Conservation (phyloP, 2,888 invertebrate genomes). For the Amphipyra tragopoginis region DNA sequence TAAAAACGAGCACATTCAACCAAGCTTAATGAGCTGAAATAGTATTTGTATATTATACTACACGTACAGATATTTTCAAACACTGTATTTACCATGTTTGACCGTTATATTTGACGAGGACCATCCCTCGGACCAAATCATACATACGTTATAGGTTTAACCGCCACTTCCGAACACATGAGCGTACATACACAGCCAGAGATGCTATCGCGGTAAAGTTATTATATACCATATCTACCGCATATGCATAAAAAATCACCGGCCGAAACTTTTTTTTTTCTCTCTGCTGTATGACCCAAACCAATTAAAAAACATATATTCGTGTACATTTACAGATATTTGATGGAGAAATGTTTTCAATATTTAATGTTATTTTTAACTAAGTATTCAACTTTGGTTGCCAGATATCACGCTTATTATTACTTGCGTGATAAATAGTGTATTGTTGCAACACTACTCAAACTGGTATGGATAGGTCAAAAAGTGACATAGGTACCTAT, state of each 20-base stretch:
- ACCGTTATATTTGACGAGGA: constrained; percentile 9
- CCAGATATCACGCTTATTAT: too few relatives aligned
- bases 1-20: neutral
- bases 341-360: too few relatives aligned
- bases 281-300: constrained; percentile 7
- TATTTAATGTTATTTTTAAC: too few relatives aligned
- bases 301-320: constrained; percentile 22
- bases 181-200: constrained; percentile 23
- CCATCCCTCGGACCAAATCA: constrained; percentile 16
- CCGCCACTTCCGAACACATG: constrained; percentile 50
- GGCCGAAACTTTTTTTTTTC: constrained; percentile 30
- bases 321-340: too few relatives aligned
- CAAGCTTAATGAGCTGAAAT: neutral
- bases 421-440: too few relatives aligned
- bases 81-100: neutral
- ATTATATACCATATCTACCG: constrained; percentile 60
- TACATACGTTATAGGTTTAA: constrained; percentile 21
- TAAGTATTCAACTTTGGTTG: too few relatives aligned
- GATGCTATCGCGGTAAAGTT: constrained; percentile 71
- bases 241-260: constrained; percentile 36
- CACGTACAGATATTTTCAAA: too few relatives aligned
- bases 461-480: too few relatives aligned
- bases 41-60: too few relatives aligned
- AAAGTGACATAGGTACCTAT: too few relatives aligned
- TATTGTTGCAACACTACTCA: too few relatives aligned